Evolutionary conservation across 2,888 invertebrate genomes (phyloP).

Genomic region (Macrosoma leucophasiata): DNA sequence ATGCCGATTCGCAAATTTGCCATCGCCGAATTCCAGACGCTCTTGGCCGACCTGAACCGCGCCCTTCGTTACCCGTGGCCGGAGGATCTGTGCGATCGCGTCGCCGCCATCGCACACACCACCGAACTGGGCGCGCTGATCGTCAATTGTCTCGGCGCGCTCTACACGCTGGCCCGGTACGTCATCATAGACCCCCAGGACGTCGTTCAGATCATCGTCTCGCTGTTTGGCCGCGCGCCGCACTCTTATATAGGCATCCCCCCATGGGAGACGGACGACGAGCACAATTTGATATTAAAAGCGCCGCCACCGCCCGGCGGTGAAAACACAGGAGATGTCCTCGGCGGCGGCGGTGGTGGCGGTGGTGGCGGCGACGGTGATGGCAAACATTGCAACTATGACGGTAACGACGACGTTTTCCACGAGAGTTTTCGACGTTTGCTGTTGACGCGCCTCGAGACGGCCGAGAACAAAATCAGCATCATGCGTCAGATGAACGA

Average conservation of each 20-base stretch:
- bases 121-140: slow-evolving; percentile 8
- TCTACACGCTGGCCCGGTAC: slow-evolving; percentile 7
- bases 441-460: too few relatives aligned
- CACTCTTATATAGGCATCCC: slow-evolving; percentile 5
- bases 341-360: background rate
- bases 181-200: slow-evolving; percentile 7
- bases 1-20: slow-evolving; percentile 6
- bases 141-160: slow-evolving; percentile 4
- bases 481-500: too few relatives aligned
- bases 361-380: background rate
- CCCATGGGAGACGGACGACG: slow-evolving; percentile 6
- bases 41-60: slow-evolving; percentile 8
- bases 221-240: slow-evolving; percentile 7
- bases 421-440: too few relatives aligned
- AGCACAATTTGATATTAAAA: slow-evolving; percentile 5
- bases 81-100: slow-evolving; percentile 7
- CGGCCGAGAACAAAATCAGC: too few relatives aligned
- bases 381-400: too few relatives aligned
- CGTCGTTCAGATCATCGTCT: slow-evolving; percentile 8
- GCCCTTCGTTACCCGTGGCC: slow-evolving; percentile 4
- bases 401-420: too few relatives aligned
- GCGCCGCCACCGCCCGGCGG: too few relatives aligned
- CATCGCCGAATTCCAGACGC: slow-evolving; percentile 4
- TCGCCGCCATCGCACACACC: background rate
- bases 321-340: background rate